phyloP scores from a whole-genome alignment of 2,113 vertebrate genomes.

The human (Homo sapiens) region DNA sequence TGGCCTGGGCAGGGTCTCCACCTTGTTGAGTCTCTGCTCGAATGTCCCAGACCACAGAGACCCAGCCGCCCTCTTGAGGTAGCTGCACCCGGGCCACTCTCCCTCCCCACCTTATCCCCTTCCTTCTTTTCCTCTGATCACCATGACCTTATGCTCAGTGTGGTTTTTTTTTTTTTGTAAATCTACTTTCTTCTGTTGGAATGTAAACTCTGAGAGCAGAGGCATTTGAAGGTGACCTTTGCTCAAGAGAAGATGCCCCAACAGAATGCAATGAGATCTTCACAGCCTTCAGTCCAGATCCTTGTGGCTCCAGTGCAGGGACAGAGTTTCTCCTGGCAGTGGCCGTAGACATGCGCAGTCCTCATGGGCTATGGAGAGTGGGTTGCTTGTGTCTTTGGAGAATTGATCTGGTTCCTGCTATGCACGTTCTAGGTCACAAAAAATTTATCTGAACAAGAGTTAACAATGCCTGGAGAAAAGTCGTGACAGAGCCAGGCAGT shows the following conservation, averaged over 20 bases:
- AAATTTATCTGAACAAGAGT: background rate
- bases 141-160: background rate
- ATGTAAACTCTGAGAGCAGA: background rate
- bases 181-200: background rate
- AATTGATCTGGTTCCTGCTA: background rate
- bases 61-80: too few relatives aligned
- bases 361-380: background rate
- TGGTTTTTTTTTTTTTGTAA: background rate
- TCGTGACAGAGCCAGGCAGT: rapidly evolving
- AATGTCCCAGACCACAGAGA: too few relatives aligned
- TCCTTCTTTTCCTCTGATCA: background rate
- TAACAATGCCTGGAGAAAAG: background rate
- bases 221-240: background rate
- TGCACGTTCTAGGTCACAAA: background rate
- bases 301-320: too few relatives aligned
- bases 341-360: too few relatives aligned
- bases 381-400: background rate
- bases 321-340: too few relatives aligned
- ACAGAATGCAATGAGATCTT: background rate
- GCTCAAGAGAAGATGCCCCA: background rate
- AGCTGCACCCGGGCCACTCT: too few relatives aligned
- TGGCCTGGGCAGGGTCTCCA: too few relatives aligned
- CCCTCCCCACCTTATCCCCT: too few relatives aligned
- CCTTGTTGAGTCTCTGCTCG: too few relatives aligned
- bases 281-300: background rate